Percentiles rank a stretch among this genome's conserved stretches.
Conservation (phyloP, 1,140 invertebrate species). For the Dryas iulia region DNA sequence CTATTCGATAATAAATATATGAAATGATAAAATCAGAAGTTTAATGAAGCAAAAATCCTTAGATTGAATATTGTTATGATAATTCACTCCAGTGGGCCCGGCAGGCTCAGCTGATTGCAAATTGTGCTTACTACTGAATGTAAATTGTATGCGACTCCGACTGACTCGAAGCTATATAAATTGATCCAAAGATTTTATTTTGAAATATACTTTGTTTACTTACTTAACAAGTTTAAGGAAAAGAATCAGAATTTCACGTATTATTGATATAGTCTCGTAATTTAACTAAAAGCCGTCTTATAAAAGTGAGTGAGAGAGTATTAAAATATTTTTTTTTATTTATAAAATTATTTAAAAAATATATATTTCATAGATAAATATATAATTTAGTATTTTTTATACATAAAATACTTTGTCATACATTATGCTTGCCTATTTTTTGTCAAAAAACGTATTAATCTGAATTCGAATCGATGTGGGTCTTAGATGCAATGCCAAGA, state of each 20-base stretch:
- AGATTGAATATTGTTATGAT: conserved; percentile 12
- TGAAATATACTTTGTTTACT: neutral
- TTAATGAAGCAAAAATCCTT: conserved; percentile 8
- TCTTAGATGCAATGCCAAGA: too few species aligned
- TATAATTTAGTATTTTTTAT: too few species aligned
- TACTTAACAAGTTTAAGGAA: neutral
- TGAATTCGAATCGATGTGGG: too few species aligned
- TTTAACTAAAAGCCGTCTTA: too few species aligned
- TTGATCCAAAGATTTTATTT: neutral
- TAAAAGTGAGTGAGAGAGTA: too few species aligned
- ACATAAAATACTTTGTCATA: too few species aligned
- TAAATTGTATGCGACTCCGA: neutral
- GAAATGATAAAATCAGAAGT: neutral
- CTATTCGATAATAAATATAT: neutral
- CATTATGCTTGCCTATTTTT: too few species aligned
- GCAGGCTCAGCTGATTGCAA: neutral
- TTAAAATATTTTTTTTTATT: too few species aligned
- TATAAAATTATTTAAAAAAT: too few species aligned
- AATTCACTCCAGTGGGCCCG: conserved; percentile 1
- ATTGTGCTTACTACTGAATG: neutral
- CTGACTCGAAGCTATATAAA: neutral
- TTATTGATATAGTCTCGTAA: neutral
- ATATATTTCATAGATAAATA: too few species aligned
- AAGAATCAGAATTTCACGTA: neutral
- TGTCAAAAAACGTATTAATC: too few species aligned